Conservation (phyloP, 2,113 vertebrate species). For the Gymnogyps californianus region DNA sequence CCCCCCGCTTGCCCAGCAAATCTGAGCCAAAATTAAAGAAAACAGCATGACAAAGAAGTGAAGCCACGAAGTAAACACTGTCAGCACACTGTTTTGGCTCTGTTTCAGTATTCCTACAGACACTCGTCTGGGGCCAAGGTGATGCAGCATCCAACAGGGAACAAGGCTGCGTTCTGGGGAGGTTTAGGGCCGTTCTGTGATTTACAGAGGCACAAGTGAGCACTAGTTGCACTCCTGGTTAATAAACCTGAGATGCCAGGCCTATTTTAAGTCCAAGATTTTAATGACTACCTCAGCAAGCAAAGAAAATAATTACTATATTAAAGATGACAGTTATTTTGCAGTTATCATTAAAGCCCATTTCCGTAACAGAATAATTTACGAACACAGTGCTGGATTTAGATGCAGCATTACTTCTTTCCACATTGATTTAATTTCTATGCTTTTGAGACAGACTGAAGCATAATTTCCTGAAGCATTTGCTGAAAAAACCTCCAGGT, state of each 20-base stretch:
- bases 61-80: rapidly evolving
- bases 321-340: background rate
- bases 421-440: background rate
- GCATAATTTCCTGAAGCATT: background rate
- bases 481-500: background rate
- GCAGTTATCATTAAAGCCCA: background rate
- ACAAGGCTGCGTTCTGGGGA: background rate
- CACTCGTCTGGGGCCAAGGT: rapidly evolving
- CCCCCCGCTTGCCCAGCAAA: background rate
- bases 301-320: background rate
- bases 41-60: background rate
- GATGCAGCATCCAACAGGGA: background rate
- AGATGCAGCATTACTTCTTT: background rate
- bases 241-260: background rate
- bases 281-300: background rate
- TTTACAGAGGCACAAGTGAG: background rate
- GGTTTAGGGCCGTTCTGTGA: background rate
- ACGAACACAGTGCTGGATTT: background rate
- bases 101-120: rapidly evolving
- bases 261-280: background rate
- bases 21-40: background rate
- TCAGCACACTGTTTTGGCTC: rapidly evolving
- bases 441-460: background rate
- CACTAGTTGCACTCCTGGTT: background rate
- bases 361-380: background rate